phyloP scores from a whole-genome alignment of 2,113 vertebrate genomes.

The Rhegmatorhina hoffmannsi region DNA sequence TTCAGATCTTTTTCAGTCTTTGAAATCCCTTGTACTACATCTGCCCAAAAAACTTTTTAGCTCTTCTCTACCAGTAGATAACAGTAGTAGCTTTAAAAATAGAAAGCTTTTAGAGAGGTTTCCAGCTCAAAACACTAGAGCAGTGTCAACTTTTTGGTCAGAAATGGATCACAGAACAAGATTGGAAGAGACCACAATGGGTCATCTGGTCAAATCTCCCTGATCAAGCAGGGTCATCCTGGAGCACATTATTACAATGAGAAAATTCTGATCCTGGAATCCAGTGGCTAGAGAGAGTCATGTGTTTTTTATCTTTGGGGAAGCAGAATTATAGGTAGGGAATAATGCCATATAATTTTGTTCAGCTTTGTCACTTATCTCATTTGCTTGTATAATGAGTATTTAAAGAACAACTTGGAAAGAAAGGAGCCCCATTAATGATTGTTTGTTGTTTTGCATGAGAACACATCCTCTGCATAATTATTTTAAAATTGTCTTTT shows the following conservation, averaged over 20 bases:
- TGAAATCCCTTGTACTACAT: neutral
- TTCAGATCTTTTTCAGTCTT: neutral
- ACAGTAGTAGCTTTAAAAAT: neutral
- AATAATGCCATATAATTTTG: neutral
- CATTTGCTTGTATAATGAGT: constrained; percentile 10
- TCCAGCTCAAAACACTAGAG: neutral
- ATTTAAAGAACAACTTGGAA: constrained; percentile 19
- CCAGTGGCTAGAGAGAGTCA: neutral
- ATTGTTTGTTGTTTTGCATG: constrained; percentile 27
- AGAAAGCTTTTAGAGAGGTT: neutral
- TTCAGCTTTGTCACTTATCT: constrained; percentile 15
- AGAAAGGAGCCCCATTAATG: constrained; percentile 4
- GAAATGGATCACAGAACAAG: neutral
- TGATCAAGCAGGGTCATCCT: neutral
- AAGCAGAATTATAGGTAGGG: neutral
- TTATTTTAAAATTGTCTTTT: constrained; percentile 34
- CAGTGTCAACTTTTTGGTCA: neutral
- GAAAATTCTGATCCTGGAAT: constrained; percentile 2
- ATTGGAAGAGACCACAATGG: neutral
- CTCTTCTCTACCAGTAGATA: neutral
- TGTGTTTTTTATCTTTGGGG: neutral
- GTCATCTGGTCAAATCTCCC: neutral
- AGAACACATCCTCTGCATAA: constrained; percentile 43
- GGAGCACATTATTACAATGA: neutral
- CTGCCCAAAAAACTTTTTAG: neutral